Base-by-base conservation (phyloP, 2,888 invertebrate species). In the Diplolepis rosae region DNA sequence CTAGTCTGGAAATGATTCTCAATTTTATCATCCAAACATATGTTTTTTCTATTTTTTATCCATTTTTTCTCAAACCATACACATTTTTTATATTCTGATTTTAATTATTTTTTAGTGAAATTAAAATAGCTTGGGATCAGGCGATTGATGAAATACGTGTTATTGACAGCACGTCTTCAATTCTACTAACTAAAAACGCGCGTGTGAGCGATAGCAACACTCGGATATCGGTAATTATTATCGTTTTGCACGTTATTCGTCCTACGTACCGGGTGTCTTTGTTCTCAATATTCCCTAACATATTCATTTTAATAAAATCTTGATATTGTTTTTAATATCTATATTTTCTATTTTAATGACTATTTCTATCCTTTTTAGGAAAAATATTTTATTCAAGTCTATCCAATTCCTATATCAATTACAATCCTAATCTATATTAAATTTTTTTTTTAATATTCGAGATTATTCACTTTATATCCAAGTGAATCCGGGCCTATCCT, bases 211-310 rank as follows among this genome's bases (percentile, higher is more conserved):
- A 71, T 75, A 78, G 74, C 76, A 79, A 75, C n/a, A n/a, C 67
- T 68, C 79, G 80, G 80, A 79, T 80, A 81, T 83, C 79, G 79
- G 80, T 80, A 85, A 85, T 86, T 86, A 85, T 84, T 83, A 85
- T 85, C 85, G 79, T 83, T 86, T 83, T 80, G 74, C 83, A 83
- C 83, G 82, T 85, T 82, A 80, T 82, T 77, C 77, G 70, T 69
- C 67, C 61, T 61, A 67, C 75, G 66, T 68, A 71, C 68, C 70
- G 73, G 71, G 73, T 74, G 76, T 30, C 18, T 22, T 24, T 11
- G 24, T 9, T 50, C 22, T 24, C 9, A 50, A 50, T 50, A 32
- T 32, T 32, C 11, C 32, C 2, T 9, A 32, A 32, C 7, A 32
- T n/a, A n/a, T n/a, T n/a, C n/a, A n/a, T n/a, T n/a, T n/a, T n/a